phyloP scores from a whole-genome alignment of 2,888 invertebrate species.

The Abrostola triplasia region DNA sequence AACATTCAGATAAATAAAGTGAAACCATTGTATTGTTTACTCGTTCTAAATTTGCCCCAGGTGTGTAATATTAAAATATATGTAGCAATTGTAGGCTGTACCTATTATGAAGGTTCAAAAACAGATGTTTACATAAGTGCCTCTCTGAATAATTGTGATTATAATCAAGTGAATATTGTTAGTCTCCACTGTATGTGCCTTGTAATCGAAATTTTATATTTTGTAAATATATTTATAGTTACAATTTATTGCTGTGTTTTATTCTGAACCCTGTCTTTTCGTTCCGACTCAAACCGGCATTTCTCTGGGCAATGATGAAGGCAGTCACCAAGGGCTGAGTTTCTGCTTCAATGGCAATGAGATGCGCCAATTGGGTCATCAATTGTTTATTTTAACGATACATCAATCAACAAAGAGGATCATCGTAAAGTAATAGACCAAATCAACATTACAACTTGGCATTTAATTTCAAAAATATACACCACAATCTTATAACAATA shows the following conservation, averaged over 20 bases:
- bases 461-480: slow-evolving; percentile 84
- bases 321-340: background rate
- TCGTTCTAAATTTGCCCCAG: too few relatives aligned
- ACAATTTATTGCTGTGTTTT: slow-evolving; percentile 39
- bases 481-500: slow-evolving; percentile 74
- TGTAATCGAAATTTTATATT: slow-evolving; percentile 70
- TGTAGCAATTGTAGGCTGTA: background rate
- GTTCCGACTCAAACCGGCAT: background rate
- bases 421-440: background rate
- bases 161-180: slow-evolving; percentile 41
- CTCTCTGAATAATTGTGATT: slow-evolving; percentile 56
- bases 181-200: slow-evolving; percentile 63
- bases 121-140: slow-evolving; percentile 20
- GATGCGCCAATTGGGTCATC: too few relatives aligned
- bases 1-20: too few relatives aligned
- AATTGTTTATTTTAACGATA: background rate
- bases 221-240: slow-evolving; percentile 72
- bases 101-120: slow-evolving; percentile 1
- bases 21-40: too few relatives aligned
- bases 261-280: slow-evolving; percentile 10
- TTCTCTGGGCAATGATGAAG: too few relatives aligned
- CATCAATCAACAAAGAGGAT: background rate
- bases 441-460: slow-evolving; percentile 68
- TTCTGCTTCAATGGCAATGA: background rate
- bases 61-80: background rate